Evolutionary conservation across 2,113 vertebrate genomes (phyloP).

Genomic region (Sterrhoptilus dennistouni): DNA sequence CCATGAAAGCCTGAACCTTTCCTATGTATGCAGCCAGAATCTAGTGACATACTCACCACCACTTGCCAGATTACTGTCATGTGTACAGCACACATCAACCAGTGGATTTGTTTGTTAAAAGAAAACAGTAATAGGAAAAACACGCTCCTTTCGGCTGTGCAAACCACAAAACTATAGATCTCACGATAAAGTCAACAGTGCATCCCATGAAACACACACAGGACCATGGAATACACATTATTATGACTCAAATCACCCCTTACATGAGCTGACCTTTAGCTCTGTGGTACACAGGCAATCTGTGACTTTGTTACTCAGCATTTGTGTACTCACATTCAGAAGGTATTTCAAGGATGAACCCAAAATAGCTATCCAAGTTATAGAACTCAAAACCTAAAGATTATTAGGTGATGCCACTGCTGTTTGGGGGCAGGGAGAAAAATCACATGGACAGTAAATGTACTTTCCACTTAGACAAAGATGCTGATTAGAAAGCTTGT

Average conservation of each 20-base stretch:
- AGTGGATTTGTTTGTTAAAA: background rate
- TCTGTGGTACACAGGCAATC: background rate
- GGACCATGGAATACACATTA: background rate
- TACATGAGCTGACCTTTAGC: background rate
- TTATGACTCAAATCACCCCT: background rate
- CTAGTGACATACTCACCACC: background rate
- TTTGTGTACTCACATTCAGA: background rate
- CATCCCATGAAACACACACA: background rate
- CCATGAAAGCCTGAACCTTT: background rate
- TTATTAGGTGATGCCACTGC: background rate
- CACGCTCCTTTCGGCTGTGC: background rate
- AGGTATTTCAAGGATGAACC: background rate
- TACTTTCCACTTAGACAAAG: background rate
- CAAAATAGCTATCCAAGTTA: background rate
- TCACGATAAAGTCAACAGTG: background rate
- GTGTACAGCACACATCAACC: background rate
- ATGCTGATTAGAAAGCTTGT: background rate
- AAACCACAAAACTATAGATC: background rate
- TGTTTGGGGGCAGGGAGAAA: background rate
- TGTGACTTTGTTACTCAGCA: background rate
- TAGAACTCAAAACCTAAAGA: background rate
- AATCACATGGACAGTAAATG: background rate
- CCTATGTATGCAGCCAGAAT: background rate
- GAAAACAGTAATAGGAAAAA: background rate
- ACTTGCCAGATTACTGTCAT: background rate